Base-by-base conservation (phyloP, 2,113 vertebrate genomes). In the Cyprinodon brontotheroides region DNA sequence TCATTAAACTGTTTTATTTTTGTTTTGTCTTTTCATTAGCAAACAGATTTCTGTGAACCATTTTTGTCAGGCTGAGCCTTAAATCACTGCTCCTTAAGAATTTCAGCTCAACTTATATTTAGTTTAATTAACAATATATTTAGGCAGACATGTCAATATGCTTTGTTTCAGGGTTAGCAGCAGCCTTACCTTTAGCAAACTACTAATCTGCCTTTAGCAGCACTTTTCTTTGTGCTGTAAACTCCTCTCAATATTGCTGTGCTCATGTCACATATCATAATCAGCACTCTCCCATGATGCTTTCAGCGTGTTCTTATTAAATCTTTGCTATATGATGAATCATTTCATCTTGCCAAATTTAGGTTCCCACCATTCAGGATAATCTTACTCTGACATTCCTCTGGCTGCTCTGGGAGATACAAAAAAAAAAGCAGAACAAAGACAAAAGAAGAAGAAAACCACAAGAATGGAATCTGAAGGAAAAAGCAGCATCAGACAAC, bases 241-340 rank as follows among this genome's bases (percentile, higher is more conserved):
- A 6, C 37, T 45, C 2, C n/a, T 7, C 61, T 67, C 40, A 78
- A 59, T 71, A 8, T 72, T 45, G 64, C 70, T 79, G 47, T 80
- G 71, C 77, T 74, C 72, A 70, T 43, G 74, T 75, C 79, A 74
- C 83, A 81, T 72, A 73, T 79, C 72, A 74, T 87, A 86, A 77
- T 73, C 65, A 74, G 39, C 65, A 45, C 50, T 84, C 63, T 80
- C 59, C 65, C 71, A 66, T 1, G 11, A 40, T 70, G 72, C 75
- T 69, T 66, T 66, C 0, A 62, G 70, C 63, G 77, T 75, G 73
- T 71, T 67, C 71, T 72, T 74, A 78, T 77, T 83, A 75, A 71
- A 39, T 39, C 77, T 61, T 47, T 70, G 74, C 72, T 84, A 41
- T 74, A 39, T 84, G 85, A 86, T 84, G 81, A 81, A 90, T 84